Evolutionary conservation across 2,888 invertebrate species (phyloP), one percentile per base, ranked within the genome.

Genomic region (Anagyrus pseudococci): DNA sequence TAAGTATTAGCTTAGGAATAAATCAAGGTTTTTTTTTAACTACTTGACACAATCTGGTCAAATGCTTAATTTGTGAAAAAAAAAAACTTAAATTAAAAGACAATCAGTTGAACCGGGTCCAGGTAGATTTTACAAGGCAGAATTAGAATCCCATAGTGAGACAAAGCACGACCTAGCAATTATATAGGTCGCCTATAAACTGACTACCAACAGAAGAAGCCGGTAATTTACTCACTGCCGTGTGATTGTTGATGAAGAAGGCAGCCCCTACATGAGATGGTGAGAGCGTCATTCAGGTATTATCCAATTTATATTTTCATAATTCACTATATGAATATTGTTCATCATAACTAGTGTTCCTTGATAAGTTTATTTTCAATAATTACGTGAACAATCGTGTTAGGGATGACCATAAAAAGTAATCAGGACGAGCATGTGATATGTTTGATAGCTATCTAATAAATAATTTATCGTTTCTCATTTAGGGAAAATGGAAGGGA

Each of bases 251-350:
- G 76, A 79, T 79, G 79, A 80, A 80, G 80, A 80, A 78, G 78
- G 74, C 80, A 78, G 77, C 80, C 79, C 79, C 78, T 77, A 73
- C 79, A 75, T 77, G 69, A 71, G 78, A 80, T 79, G 81, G 78
- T 75, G 74, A 77, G 78, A 76, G 78, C 82, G 81, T 81, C 83
- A 83, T 81, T 80, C 84, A 85, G 85, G 85, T 85, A 85, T 84
- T 84, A 84, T 84, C 84, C 82, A 85, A 83, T 81, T 82, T 84
- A 84, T 84, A 82, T 83, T 82, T 81, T 82, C 82, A 81, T 81
- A 80, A 77, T 81, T 81, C 80, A 80, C 79, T 80, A 78, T 77
- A 79, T 72, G 33, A 75, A 75, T 77, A 76, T 72, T 76, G 73
- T 66, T 75, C 75, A 73, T 72, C 70, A 71, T 73, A 70, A 70